Conservation (phyloP, 2,797 vertebrate species). For the Furcifer pardalis region DNA sequence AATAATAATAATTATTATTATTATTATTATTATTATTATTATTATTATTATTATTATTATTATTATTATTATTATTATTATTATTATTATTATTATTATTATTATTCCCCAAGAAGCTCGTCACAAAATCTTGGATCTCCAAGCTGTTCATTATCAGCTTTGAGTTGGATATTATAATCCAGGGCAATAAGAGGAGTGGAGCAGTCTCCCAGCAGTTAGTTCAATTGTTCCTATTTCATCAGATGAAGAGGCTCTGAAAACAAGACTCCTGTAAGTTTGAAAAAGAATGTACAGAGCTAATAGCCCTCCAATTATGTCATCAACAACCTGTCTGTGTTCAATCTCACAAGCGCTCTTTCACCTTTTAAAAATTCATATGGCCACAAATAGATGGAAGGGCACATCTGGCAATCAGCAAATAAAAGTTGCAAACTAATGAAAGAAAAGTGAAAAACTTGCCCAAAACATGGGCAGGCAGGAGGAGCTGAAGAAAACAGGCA, state of each 20-base stretch:
- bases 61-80: too few species aligned
- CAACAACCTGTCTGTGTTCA: not conserved
- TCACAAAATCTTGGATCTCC: not conserved
- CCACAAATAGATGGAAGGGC: not conserved
- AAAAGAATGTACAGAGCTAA: not conserved
- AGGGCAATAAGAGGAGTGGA: not conserved
- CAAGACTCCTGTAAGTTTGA: not conserved
- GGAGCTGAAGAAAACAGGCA: not conserved
- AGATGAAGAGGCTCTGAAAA: not conserved
- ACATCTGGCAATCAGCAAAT: not conserved
- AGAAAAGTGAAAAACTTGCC: not conserved
- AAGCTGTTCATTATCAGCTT: too few species aligned
- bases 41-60: too few species aligned
- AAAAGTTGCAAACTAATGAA: not conserved
- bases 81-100: too few species aligned
- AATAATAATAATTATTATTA: too few species aligned
- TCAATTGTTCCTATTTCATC: too few species aligned
- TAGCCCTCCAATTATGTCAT: not conserved
- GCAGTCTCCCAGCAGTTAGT: not conserved
- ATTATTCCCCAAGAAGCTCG: too few species aligned
- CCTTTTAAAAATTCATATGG: not conserved
- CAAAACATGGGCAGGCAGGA: not conserved
- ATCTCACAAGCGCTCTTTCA: not conserved
- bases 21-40: too few species aligned
- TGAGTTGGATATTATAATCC: not conserved